These are phyloP conservation scores for Ginglymostoma cirratum DNA, from an alignment of 2,113 vertebrate genomes.

Conservation along the genomic window DNA sequence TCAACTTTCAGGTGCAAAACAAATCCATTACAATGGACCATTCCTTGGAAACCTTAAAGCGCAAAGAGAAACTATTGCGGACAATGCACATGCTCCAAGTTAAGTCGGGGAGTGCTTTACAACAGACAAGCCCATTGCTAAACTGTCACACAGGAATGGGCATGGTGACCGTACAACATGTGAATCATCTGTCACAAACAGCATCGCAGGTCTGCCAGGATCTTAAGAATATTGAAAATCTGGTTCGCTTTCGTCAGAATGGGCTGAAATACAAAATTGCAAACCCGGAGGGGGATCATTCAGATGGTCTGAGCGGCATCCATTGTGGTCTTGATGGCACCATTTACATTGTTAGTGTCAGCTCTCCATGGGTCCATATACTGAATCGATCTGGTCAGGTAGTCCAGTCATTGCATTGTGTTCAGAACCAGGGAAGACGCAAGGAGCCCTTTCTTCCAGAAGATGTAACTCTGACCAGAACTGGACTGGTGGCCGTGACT, in stretches of 20 bases:
- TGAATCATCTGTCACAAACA: slow-evolving; percentile 51
- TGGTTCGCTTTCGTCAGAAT: slow-evolving; percentile 44
- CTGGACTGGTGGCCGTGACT: slow-evolving; percentile 48
- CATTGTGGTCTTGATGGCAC: slow-evolving; percentile 50
- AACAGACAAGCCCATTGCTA: slow-evolving; percentile 44
- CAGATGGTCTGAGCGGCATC: slow-evolving; percentile 45
- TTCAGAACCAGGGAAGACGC: not conserved
- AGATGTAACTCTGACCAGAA: slow-evolving; percentile 51
- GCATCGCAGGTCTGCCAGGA: slow-evolving; percentile 43
- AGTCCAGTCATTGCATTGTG: slow-evolving; percentile 45
- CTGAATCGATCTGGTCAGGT: slow-evolving; percentile 47
- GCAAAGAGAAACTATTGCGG: slow-evolving; percentile 54
- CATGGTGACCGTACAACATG: slow-evolving; percentile 48
- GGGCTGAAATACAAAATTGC: slow-evolving; percentile 44
- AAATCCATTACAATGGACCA: slow-evolving; percentile 46
- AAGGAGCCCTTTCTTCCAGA: slow-evolving; percentile 48
- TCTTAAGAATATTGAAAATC: slow-evolving; percentile 49
- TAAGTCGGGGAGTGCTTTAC: slow-evolving; percentile 43
- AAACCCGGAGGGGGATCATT: slow-evolving; percentile 37
- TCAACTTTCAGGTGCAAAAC: not conserved
- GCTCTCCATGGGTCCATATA: slow-evolving; percentile 45
- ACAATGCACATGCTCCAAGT: slow-evolving; percentile 50
- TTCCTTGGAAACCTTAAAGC: slow-evolving; percentile 44
- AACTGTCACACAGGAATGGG: slow-evolving; percentile 45
- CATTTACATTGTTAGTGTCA: slow-evolving; percentile 48